phyloP scores from a whole-genome alignment of 1,140 invertebrate species.

The Bemisia tabaci region DNA sequence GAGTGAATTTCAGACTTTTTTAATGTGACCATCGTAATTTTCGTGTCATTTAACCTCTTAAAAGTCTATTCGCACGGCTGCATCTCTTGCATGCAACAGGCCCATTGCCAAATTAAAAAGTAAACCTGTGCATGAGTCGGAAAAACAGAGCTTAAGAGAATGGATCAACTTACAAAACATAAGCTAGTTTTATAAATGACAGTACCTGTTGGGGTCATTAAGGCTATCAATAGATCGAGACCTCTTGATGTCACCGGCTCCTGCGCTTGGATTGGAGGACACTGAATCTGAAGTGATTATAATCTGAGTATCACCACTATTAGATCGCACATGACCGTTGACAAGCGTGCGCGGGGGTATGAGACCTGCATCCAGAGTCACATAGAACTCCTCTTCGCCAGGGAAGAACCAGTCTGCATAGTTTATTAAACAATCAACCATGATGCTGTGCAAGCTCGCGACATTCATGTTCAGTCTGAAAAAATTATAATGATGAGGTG shows the following conservation, averaged over 20 bases:
- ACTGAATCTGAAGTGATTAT: conserved; percentile 15
- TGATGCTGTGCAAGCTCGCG: conserved; percentile 60
- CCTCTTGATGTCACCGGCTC: conserved; percentile 37
- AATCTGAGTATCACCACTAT: conserved; percentile 22
- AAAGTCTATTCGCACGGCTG: too few species aligned
- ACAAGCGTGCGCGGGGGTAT: conserved; percentile 6
- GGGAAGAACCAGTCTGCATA: conserved; percentile 79
- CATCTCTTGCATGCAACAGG: too few species aligned
- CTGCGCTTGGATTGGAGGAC: neutral
- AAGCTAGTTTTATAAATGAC: too few species aligned
- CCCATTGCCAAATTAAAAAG: too few species aligned
- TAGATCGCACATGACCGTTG: conserved; percentile 20
- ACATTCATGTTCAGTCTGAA: conserved; percentile 70
- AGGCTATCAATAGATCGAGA: conserved; percentile 51
- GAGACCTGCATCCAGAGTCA: conserved; percentile 14
- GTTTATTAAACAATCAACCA: conserved; percentile 73
- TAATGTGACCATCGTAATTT: too few species aligned
- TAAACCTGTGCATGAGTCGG: too few species aligned
- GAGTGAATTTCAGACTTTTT: too few species aligned
- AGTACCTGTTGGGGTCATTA: conserved; percentile 27
- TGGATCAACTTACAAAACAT: too few species aligned
- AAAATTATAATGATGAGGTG: conserved; percentile 15
- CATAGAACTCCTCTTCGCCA: conserved; percentile 33
- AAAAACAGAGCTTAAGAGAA: too few species aligned
- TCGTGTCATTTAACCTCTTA: too few species aligned